phyloP scores from a whole-genome alignment of 1,140 invertebrate species.

The Galendromus occidentalis region DNA sequence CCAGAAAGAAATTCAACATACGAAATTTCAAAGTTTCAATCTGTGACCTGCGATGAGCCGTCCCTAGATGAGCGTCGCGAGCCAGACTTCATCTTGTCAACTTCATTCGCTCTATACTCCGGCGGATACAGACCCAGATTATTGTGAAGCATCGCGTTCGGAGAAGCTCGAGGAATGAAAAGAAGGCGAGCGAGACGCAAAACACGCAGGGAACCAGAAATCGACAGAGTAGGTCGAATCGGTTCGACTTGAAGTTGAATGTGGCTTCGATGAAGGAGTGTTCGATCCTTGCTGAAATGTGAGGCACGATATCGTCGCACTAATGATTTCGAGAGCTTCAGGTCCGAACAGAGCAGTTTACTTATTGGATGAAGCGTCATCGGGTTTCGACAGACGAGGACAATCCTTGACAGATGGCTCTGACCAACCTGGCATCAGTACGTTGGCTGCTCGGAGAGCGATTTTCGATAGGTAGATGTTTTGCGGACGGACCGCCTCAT shows the following conservation, averaged over 20 bases:
- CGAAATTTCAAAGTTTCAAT: background rate
- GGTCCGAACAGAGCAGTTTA: too few species aligned
- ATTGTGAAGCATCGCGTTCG: too few species aligned
- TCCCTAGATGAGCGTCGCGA: background rate
- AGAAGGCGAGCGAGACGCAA: background rate
- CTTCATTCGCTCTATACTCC: too few species aligned
- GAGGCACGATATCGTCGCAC: too few species aligned
- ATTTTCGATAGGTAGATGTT: background rate
- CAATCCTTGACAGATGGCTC: too few species aligned
- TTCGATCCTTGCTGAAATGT: background rate
- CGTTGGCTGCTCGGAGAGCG: background rate
- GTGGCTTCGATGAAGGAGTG: background rate
- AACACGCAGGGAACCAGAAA: background rate
- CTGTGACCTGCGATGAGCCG: background rate
- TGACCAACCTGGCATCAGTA: constrained; percentile 2
- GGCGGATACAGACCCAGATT: too few species aligned
- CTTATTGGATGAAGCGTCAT: too few species aligned
- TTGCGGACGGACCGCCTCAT: background rate
- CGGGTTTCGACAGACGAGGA: too few species aligned
- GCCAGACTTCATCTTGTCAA: too few species aligned
- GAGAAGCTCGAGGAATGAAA: background rate
- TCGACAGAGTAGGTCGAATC: background rate
- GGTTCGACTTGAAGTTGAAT: background rate
- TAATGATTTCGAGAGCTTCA: too few species aligned
- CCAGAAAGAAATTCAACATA: background rate